Evolutionary conservation across 2,797 vertebrate genomes (phyloP).

Genomic region (Sciaenops ocellatus): DNA sequence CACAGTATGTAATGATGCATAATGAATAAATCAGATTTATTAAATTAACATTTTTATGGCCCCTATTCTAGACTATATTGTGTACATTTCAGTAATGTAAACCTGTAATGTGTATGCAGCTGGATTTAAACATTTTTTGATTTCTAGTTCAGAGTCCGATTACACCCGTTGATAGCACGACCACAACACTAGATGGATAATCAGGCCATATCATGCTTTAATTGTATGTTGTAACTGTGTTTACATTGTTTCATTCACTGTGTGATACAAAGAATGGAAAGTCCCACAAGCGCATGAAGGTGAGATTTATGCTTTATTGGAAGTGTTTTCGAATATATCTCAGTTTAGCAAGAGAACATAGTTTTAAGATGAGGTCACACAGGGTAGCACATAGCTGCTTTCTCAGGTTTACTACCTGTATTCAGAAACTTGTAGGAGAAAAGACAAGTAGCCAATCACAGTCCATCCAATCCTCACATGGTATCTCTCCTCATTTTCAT

Average conservation of each 20-base stretch:
- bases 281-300: no score
- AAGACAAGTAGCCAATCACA: neutral
- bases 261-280: no score
- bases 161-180: neutral
- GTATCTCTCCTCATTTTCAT: neutral
- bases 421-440: neutral
- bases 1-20: neutral
- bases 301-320: no score
- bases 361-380: no score
- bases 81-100: neutral
- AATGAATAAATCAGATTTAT: neutral
- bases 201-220: neutral
- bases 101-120: neutral
- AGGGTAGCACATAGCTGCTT: no score
- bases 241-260: neutral
- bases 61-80: no score
- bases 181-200: neutral
- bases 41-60: neutral
- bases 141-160: neutral
- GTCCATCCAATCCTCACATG: neutral
- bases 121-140: neutral
- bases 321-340: no score
- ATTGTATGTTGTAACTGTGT: neutral
- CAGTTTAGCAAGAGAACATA: no score
- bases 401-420: no score